phyloP scores from a whole-genome alignment of 1,140 invertebrate genomes.

The Pectinophora gossypiella region DNA sequence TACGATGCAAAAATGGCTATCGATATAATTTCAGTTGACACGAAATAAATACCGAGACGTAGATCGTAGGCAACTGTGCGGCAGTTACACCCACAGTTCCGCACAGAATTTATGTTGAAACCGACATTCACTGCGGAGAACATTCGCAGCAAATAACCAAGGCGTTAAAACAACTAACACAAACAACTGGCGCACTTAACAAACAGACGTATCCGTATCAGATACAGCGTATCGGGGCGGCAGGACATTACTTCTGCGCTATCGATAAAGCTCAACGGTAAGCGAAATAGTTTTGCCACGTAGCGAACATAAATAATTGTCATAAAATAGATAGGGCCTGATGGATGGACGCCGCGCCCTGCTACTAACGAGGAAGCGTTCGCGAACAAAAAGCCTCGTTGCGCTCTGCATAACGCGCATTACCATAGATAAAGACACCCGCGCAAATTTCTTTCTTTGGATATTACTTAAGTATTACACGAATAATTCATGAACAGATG shows the following conservation, averaged over 20 bases:
- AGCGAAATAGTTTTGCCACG: slow-evolving; percentile 68
- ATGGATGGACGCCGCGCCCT: slow-evolving; percentile 51
- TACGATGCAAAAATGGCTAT: slow-evolving; percentile 21
- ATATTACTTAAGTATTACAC: slow-evolving; percentile 34
- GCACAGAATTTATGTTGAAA: slow-evolving; percentile 69
- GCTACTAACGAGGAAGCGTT: slow-evolving; percentile 49
- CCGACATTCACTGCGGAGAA: slow-evolving; percentile 63
- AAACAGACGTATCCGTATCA: slow-evolving; percentile 72
- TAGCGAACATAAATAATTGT: slow-evolving; percentile 71
- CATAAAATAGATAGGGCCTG: slow-evolving; percentile 66
- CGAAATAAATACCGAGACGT: slow-evolving; percentile 53
- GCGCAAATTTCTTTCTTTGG: neutral
- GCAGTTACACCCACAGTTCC: slow-evolving; percentile 68
- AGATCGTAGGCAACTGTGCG: slow-evolving; percentile 43
- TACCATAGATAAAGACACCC: neutral
- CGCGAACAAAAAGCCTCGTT: slow-evolving; percentile 30
- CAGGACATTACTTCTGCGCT: slow-evolving; percentile 67
- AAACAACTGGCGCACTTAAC: slow-evolving; percentile 68
- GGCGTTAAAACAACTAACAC: slow-evolving; percentile 69
- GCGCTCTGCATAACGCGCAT: slow-evolving; percentile 4
- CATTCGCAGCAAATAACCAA: slow-evolving; percentile 67
- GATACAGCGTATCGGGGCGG: slow-evolving; percentile 64
- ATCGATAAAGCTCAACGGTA: slow-evolving; percentile 72
- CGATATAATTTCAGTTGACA: slow-evolving; percentile 43
- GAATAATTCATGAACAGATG: slow-evolving; percentile 34